Evolutionary conservation across 2,797 vertebrate genomes (phyloP).

Genomic region (Rhinogobio ventralis): DNA sequence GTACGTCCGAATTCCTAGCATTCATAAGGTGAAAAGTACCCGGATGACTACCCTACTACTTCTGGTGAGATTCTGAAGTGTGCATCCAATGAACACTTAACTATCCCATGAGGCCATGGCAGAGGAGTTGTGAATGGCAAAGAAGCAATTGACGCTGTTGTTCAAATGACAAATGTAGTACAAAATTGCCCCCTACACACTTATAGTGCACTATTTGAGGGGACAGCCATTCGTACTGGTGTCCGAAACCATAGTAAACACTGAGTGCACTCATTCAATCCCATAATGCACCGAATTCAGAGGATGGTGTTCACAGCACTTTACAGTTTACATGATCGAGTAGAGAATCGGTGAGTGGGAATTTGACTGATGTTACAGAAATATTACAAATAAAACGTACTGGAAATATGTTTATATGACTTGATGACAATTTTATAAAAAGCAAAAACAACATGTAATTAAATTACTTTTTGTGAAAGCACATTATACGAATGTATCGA

Average conservation of each 20-base stretch:
- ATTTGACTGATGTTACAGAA: not conserved
- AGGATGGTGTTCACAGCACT: too few species aligned
- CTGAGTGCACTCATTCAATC: not conserved
- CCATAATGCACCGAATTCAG: not conserved
- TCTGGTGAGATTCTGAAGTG: not conserved
- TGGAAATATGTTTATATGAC: not conserved
- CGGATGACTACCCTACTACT: not conserved
- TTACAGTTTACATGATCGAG: not conserved
- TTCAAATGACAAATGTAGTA: not conserved
- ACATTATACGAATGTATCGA: not conserved
- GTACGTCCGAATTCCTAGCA: not conserved
- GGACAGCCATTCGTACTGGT: not conserved
- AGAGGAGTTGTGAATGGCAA: not conserved
- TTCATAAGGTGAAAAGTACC: not conserved
- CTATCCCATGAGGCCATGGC: not conserved
- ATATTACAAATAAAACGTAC: not conserved
- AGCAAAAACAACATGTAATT: not conserved
- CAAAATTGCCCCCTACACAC: not conserved
- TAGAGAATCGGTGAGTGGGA: not conserved
- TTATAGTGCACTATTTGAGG: not conserved
- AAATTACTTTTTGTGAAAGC: not conserved
- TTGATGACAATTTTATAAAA: not conserved
- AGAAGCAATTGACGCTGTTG: not conserved
- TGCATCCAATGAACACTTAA: not conserved
- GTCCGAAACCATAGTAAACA: not conserved